Evolutionary conservation across 2,888 invertebrate genomes (phyloP), one percentile per base, ranked within the genome.

Genomic region (Spodoptera picta): DNA sequence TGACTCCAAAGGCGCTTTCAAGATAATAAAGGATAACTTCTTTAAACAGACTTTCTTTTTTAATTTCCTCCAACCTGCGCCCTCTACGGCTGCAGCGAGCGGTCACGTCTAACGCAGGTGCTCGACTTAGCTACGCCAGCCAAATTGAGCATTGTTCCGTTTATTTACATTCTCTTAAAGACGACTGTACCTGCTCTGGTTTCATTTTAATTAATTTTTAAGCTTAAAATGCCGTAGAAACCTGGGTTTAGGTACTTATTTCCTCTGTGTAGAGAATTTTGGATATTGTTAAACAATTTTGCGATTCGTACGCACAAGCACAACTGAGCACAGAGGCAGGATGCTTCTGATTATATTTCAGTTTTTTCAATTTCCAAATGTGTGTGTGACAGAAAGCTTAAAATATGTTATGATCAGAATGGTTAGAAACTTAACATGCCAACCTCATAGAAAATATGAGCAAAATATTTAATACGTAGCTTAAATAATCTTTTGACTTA

Each of bases 41-140:
- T 77, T 79, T 67, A 73, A 73, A 77, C 73, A 79, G 77, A 74
- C 69, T 82, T 82, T 75, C 72, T 77, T 84, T 85, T 83, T 83
- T 81, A 83, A 81, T 82, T 79, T 79, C 71, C 79, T 75, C 73
- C 73, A 83, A 84, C 82, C 80, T 85, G 81, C 69, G 75, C 73
- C 73, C 70, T 55, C 64, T 69, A 71, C 79, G 74, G 61, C 65
- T 69, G 77, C 82, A 73, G 53, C 59, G 66, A 74, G 79, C 78
- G 83, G 84, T 86, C 88, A 87, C 87, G 88, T 87, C 83, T 79
- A 73, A 66, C 75, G 82, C 87, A 89, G 87, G 86, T 89, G 87
- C 81, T 69, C 79, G 73, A 77, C 80, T 87, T 85, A 82, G 84
- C 80, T 79, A 77, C 79, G 81, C 80, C 75, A 75, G 73, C 82